phyloP scores from a whole-genome alignment of 2,888 invertebrate species.

The Amiota mariae region DNA sequence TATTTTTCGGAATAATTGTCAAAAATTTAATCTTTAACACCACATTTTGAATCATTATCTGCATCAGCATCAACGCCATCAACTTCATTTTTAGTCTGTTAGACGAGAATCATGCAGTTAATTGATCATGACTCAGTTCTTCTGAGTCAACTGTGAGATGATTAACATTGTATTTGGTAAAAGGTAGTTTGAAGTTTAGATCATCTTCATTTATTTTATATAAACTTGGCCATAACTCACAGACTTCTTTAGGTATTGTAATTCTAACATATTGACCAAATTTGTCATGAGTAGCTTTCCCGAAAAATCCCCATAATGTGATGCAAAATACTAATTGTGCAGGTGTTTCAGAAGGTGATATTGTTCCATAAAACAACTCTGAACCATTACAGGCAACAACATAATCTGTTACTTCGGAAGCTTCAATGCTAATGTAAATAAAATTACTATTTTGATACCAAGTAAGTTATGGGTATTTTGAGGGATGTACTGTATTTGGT shows the following conservation, averaged over 20 bases:
- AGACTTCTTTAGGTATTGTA: not conserved
- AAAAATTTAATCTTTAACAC: no score
- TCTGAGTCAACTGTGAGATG: not conserved
- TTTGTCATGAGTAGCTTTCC: not conserved
- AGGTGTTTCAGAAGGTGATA: not conserved
- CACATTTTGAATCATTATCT: no score
- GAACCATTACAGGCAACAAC: not conserved
- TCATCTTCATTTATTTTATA: not conserved
- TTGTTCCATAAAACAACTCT: not conserved
- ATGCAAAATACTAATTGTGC: not conserved
- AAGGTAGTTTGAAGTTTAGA: not conserved
- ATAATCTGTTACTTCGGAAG: not conserved
- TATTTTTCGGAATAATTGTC: no score
- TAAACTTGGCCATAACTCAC: not conserved
- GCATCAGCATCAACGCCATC: no score
- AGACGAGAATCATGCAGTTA: conserved; percentile 30
- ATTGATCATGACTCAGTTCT: conserved; percentile 23
- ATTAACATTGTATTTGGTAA: not conserved
- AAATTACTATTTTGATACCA: no score
- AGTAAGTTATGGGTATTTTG: no score
- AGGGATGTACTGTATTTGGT: no score
- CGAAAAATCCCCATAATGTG: not conserved
- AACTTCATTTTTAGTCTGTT: no score
- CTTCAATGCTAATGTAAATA: not conserved
- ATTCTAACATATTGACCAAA: not conserved